Percentiles rank a stretch among this genome's conserved stretches.
These are phyloP conservation scores for Theretra japonica DNA, from an alignment of 2,888 invertebrate genomes.

Conservation along the genomic window DNA sequence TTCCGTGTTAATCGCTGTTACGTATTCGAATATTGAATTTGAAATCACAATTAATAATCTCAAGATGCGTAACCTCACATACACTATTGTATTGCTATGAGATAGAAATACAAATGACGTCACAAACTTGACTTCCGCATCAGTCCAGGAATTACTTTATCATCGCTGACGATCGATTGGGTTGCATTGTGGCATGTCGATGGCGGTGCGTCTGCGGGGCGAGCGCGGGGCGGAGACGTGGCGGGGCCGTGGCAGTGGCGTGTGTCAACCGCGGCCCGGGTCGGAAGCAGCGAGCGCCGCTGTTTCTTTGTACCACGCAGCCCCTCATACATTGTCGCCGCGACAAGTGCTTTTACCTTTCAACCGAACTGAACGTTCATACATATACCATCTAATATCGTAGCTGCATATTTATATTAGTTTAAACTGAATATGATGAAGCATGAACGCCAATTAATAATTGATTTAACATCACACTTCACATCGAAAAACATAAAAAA, in stretches of 20 bases:
- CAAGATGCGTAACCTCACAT: not conserved
- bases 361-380: constrained; percentile 50
- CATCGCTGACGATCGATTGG: constrained; percentile 12
- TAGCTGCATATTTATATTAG: not conserved
- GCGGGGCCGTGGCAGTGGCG: not conserved
- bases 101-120: not conserved
- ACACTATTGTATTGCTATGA: not conserved
- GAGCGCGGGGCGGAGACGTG: not conserved
- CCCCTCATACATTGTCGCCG: constrained; percentile 58
- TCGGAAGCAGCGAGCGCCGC: constrained; percentile 48
- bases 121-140: constrained; percentile 5
- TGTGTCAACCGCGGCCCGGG: constrained; percentile 33
- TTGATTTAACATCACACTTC: too few species aligned
- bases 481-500: too few species aligned
- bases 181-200: constrained; percentile 13
- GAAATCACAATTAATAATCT: not conserved
- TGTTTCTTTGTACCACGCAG: constrained; percentile 54
- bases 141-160: constrained; percentile 7
- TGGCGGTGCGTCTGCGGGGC: not conserved
- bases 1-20: not conserved
- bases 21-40: not conserved
- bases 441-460: not conserved
- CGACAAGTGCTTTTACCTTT: constrained; percentile 66
- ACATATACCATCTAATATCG: constrained; percentile 34
- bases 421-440: not conserved